A percentile compares a stretch with the other conserved stretches of the same genome.
Conservation (phyloP, 2,113 vertebrate genomes). For the Dasyurus viverrinus region DNA sequence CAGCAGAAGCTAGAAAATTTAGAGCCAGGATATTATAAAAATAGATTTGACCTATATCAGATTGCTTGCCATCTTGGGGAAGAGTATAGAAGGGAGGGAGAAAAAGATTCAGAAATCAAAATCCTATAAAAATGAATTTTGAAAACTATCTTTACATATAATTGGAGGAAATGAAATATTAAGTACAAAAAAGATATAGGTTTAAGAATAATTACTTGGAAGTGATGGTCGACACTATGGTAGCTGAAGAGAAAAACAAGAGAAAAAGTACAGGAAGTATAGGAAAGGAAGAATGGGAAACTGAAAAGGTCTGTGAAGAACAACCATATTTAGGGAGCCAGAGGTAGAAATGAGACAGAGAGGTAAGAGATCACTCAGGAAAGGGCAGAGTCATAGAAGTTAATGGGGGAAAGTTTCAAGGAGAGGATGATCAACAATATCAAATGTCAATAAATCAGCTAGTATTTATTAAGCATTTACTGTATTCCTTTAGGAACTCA, state of each 20-base stretch:
- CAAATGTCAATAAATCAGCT: background rate
- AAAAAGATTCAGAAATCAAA: too few relatives aligned
- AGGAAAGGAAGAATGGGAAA: background rate
- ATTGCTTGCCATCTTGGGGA: too few relatives aligned
- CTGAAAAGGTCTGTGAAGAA: background rate
- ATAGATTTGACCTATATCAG: background rate
- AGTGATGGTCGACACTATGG: background rate
- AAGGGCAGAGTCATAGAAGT: background rate
- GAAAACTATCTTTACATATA: too few relatives aligned
- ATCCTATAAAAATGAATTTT: too few relatives aligned
- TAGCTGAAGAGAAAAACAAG: background rate
- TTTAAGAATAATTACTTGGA: background rate
- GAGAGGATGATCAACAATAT: background rate
- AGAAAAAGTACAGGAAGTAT: background rate
- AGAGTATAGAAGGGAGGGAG: too few relatives aligned
- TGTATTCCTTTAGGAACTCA: background rate
- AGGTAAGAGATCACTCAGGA: background rate
- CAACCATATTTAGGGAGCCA: background rate
- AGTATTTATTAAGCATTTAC: background rate
- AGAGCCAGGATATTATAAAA: background rate
- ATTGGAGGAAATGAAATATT: too few relatives aligned
- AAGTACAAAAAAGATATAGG: background rate
- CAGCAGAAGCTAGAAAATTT: background rate
- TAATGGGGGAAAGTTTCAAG: background rate
- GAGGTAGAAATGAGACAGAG: background rate